Evolutionary conservation across 1,140 invertebrate species (phyloP).

Genomic region (Oppia nitens): DNA sequence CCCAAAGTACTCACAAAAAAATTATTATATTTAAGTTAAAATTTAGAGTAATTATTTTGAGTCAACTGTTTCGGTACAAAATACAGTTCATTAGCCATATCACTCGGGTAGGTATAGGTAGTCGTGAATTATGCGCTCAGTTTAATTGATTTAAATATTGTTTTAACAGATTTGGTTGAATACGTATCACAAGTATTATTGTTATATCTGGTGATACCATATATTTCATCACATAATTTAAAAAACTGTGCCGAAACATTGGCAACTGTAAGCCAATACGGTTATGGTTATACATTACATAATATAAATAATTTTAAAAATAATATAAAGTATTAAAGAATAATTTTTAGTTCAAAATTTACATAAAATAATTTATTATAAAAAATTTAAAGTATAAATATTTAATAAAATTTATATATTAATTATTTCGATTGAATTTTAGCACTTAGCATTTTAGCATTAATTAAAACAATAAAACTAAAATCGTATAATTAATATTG

Average conservation of each 20-base stretch:
- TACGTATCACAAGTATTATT: neutral
- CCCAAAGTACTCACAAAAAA: constrained; percentile 3
- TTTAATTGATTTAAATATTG: neutral
- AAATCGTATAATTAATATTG: no score
- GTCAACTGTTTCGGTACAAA: neutral
- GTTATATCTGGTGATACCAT: constrained; percentile 13
- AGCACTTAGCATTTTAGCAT: no score
- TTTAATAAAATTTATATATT: no score
- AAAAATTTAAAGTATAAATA: no score
- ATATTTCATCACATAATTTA: constrained; percentile 12
- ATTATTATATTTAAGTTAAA: neutral
- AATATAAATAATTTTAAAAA: no score
- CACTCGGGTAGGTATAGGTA: constrained; percentile 1
- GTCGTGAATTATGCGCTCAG: constrained; percentile 3
- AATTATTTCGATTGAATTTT: no score
- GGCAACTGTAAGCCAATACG: neutral
- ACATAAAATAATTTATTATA: no score
- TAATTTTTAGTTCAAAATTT: no score
- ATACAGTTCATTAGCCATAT: neutral
- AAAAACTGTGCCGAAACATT: neutral
- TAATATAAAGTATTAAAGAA: no score
- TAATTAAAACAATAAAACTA: no score
- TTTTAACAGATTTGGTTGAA: neutral
- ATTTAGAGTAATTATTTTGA: neutral
- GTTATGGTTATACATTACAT: no score